Base-by-base conservation (phyloP, 2,113 vertebrate species). In the Buteo buteo region DNA sequence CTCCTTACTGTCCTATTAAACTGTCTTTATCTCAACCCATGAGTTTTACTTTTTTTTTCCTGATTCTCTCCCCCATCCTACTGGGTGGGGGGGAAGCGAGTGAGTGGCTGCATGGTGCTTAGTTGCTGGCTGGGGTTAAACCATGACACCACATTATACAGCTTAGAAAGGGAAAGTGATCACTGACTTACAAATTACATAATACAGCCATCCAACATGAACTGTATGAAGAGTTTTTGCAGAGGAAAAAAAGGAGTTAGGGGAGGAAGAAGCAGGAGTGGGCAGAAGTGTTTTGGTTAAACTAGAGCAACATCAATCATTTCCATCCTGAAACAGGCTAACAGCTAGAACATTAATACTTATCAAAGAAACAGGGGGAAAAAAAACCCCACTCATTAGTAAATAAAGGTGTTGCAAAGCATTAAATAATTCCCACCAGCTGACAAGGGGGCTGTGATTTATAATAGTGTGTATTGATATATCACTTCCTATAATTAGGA, bases 321-420 rank as follows among this genome's bases (percentile, higher is more conserved):
- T 66, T 94, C 54, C 82, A 93, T 80, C 86, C 74, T 85, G 93
- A 91, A 96, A 91, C 1, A 94, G 70, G 89, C 94, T 94, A 97
- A 94, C 83, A 96, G 86, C 93, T 62, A 97, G 36, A 70, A 91
- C 91, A 97, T 95, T 94, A 97, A 95, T 96, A 97, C 86, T 80
- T 93, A 85, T 81, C 90, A 93, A 91, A 94, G 73, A 65, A 93
- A 91, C 19, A 36, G 77, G 88, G 3, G 5, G 3, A 82, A 92
- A 85, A 86, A 86, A 52, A 73, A 4, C 0, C 7, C 42, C 82
- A 80, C 29, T 95, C 96, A 91, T 97, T 95, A 97, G 83, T 84
- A 95, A 96, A 96, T 91, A 94, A 95, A 97, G 83, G 94, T 94
- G 88, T 79, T 96, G 91, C 89, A 97, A 95, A 97, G 88, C 91